These are phyloP conservation scores for Empidonax alnorum DNA, from an alignment of 2,113 vertebrate species.

Conservation along the genomic window DNA sequence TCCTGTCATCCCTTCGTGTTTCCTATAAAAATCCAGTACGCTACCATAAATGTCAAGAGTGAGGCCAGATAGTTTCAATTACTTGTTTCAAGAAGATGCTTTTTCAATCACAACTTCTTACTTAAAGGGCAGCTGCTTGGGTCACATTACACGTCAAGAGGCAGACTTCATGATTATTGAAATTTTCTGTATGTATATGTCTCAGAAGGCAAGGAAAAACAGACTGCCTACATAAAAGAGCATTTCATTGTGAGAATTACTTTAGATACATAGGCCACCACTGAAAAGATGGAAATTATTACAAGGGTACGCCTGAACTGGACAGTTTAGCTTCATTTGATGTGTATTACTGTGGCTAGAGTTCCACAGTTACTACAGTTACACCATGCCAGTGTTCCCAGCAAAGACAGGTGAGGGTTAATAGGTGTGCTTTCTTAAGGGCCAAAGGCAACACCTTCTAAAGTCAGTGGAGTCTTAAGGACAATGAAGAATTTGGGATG, in stretches of 20 bases:
- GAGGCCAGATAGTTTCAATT: slow-evolving; percentile 53
- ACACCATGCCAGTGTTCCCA: not conserved
- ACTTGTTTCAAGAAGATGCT: slow-evolving; percentile 51
- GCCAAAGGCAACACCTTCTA: not conserved
- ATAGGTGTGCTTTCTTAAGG: not conserved
- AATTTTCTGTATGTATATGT: not conserved
- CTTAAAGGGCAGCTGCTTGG: slow-evolving; percentile 27
- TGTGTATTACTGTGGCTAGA: not conserved
- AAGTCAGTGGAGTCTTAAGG: not conserved
- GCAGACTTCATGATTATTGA: slow-evolving; percentile 10
- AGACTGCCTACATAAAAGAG: not conserved
- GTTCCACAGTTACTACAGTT: not conserved
- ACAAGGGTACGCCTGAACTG: not conserved
- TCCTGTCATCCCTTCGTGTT: slow-evolving; percentile 21
- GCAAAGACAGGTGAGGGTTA: not conserved
- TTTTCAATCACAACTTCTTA: slow-evolving; percentile 46
- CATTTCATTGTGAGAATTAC: not conserved
- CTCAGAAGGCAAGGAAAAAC: slow-evolving; percentile 24
- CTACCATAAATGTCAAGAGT: slow-evolving; percentile 46
- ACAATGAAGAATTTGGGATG: not conserved
- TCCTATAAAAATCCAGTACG: slow-evolving; percentile 17
- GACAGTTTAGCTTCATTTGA: not conserved
- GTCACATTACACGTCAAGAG: slow-evolving; percentile 11
- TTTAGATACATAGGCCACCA: not conserved
- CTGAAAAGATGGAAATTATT: not conserved